These are phyloP conservation scores for Ceratosolen fusciceps DNA, from an alignment of 1,140 invertebrate genomes.

Conservation along the genomic window DNA sequence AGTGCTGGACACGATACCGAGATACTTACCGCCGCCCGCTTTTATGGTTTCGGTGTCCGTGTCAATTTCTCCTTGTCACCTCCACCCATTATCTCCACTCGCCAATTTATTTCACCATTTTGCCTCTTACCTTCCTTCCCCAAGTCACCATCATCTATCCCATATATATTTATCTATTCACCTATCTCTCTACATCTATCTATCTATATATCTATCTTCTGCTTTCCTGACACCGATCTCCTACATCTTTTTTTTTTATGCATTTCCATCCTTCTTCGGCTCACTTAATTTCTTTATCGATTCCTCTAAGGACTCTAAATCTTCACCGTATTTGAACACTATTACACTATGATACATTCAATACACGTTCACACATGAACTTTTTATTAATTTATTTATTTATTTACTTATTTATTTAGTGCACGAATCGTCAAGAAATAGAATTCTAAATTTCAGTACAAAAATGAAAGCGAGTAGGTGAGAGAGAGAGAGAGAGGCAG, in stretches of 20 bases:
- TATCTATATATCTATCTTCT: conserved; percentile 27
- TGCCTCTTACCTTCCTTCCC: not conserved
- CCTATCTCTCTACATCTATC: conserved; percentile 1
- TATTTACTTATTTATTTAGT: too few species aligned
- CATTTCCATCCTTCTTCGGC: not conserved
- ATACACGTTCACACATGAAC: not conserved
- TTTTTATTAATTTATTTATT: too few species aligned
- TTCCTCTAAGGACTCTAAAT: not conserved
- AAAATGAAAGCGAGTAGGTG: too few species aligned
- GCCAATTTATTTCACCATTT: conserved; percentile 39
- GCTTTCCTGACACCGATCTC: not conserved
- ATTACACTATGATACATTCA: not conserved
- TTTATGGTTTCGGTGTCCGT: conserved; percentile 16
- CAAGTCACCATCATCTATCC: too few species aligned
- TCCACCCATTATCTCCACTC: not conserved
- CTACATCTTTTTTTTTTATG: not conserved
- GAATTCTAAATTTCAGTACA: too few species aligned
- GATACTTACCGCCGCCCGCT: not conserved
- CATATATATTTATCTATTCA: not conserved
- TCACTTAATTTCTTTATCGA: not conserved
- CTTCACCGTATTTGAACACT: not conserved
- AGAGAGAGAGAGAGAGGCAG: not conserved
- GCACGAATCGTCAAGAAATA: too few species aligned
- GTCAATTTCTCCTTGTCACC: conserved; percentile 37
- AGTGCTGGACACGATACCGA: conserved; percentile 3